Conservation (phyloP, 2,797 vertebrate species). For the Lindbergichthys nudifrons region DNA sequence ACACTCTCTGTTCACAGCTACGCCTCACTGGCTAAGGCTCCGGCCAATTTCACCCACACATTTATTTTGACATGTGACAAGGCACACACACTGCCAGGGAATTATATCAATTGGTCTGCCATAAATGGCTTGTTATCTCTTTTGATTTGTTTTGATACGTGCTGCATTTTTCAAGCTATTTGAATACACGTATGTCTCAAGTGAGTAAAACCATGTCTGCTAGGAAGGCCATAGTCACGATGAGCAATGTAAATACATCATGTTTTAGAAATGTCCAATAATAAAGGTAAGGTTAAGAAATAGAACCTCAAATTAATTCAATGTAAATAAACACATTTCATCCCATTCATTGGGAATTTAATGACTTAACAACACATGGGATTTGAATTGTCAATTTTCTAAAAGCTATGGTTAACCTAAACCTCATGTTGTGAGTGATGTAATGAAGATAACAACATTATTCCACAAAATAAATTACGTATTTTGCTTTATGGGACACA, state of each 20-base stretch:
- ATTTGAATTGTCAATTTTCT: background rate
- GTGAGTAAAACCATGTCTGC: conserved; percentile 36
- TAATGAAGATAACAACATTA: conserved; percentile 7
- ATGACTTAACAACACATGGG: background rate
- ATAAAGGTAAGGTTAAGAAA: background rate
- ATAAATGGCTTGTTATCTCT: conserved; percentile 64
- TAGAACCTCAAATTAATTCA: background rate
- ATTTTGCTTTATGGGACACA: conserved; percentile 5
- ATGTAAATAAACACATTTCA: background rate
- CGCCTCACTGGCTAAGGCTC: conserved; percentile 72
- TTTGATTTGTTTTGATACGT: conserved; percentile 44
- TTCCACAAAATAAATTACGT: background rate
- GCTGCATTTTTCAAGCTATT: conserved; percentile 39
- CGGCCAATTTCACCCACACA: conserved; percentile 75
- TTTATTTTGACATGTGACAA: conserved; percentile 82
- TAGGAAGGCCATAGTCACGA: background rate
- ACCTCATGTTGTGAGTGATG: conserved; percentile 26
- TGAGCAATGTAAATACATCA: conserved; percentile 4
- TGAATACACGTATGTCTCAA: conserved; percentile 36
- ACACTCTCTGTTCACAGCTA: conserved; percentile 58
- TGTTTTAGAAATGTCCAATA: background rate
- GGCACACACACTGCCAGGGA: conserved; percentile 58
- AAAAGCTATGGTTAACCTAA: conserved; percentile 6
- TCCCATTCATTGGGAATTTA: background rate
- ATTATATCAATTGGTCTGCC: conserved; percentile 62